Percentiles rank a stretch among this genome's conserved stretches.
Evolutionary conservation across 2,113 vertebrate genomes (phyloP).

Genomic region (Xerus inauris): DNA sequence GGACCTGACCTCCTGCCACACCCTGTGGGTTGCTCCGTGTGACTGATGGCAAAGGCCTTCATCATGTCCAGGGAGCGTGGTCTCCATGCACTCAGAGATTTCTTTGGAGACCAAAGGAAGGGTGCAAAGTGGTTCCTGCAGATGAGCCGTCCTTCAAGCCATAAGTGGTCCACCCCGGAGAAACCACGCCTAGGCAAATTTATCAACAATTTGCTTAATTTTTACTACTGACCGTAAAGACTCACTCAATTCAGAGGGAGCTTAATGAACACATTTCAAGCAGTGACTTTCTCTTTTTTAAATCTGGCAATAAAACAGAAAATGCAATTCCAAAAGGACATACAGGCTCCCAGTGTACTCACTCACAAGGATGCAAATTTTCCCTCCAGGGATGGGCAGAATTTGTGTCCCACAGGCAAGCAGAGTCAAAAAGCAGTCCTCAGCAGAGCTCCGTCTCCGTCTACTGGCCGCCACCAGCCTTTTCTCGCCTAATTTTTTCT

Average conservation of each 20-base stretch:
- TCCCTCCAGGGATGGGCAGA: neutral
- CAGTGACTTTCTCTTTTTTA: neutral
- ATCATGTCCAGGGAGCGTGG: neutral
- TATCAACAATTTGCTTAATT: slow-evolving; percentile 32
- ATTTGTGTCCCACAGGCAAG: neutral
- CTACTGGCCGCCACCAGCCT: neutral
- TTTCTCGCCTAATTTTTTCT: neutral
- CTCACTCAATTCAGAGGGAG: slow-evolving; percentile 41
- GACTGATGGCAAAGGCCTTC: neutral
- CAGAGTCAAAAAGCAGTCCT: neutral
- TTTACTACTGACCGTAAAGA: neutral
- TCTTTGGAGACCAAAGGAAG: neutral
- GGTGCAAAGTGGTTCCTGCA: neutral
- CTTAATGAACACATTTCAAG: neutral
- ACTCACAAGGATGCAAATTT: neutral
- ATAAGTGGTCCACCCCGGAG: neutral
- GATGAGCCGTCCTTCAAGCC: neutral
- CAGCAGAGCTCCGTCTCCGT: neutral
- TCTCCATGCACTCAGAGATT: neutral
- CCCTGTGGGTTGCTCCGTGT: fast-evolving
- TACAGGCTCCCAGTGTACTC: neutral
- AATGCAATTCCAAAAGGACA: neutral
- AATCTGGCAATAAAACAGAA: slow-evolving; percentile 31
- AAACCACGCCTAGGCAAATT: neutral
- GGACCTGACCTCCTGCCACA: too few species aligned